phyloP scores from a whole-genome alignment of 2,113 vertebrate species.

The Actenoides lindsayi region DNA sequence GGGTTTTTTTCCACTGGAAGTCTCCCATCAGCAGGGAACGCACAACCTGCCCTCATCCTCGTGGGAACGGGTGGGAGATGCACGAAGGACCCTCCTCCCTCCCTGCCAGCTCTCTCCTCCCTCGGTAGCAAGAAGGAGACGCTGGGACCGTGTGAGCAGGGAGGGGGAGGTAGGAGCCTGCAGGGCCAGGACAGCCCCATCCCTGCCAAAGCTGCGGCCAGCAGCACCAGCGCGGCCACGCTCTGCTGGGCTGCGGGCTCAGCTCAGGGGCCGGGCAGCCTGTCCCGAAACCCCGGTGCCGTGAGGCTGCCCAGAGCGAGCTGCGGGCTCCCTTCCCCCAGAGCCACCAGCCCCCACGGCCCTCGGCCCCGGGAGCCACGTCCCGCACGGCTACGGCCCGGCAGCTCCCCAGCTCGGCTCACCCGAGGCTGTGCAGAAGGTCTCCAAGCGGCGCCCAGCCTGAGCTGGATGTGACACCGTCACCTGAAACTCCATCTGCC shows the following conservation, averaged over 20 bases:
- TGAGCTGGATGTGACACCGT: neutral
- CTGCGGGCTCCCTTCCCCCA: neutral
- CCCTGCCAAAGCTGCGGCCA: neutral
- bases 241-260: neutral
- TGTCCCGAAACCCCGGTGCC: neutral
- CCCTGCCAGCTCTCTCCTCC: neutral
- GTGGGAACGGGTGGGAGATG: accelerated
- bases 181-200: neutral
- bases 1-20: neutral
- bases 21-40: neutral
- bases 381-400: neutral
- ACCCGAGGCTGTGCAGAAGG: neutral
- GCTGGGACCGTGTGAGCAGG: neutral
- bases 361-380: accelerated
- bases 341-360: accelerated
- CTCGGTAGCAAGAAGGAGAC: neutral
- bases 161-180: neutral
- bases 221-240: accelerated
- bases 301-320: neutral
- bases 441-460: neutral
- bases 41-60: neutral
- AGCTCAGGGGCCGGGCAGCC: neutral
- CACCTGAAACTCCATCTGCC: neutral
- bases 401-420: neutral
- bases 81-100: neutral